Base-by-base conservation (phyloP, 2,797 vertebrate species). In the Capromys pilorides region DNA sequence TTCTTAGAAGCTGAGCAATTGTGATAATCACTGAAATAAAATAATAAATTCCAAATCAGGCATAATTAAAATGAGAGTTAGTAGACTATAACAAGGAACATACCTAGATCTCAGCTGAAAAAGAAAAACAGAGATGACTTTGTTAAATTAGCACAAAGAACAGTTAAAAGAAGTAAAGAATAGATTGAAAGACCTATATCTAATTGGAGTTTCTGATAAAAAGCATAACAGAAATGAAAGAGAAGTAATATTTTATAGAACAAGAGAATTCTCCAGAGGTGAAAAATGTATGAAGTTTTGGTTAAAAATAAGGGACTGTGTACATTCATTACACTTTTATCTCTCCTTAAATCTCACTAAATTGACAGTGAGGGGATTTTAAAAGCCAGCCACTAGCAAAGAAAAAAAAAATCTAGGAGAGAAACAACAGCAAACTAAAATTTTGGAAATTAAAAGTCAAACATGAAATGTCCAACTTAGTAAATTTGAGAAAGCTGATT, bases 11-110 rank as follows among this genome's bases (percentile, higher is more conserved):
- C 16, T 86, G 8, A 90, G 33, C 10, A 90, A 71, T 33, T 51
- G 51, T 51, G 54, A 28, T 16, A 39, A 31, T 75, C 31, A 59
- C 3, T 95, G 49, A 86, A 95, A 77, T 82, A 80, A 93, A 87
- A 87, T 67, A 90, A 28, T 45, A 41, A 88, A 73, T 64, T 61
- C 69, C 49, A 24, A 80, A 39, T 86, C 81, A 80, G 66, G 57
- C 28, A 69, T 64, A 89, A n/a, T 14, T 86, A 36, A 90, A 93
- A 86, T 81, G 33, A 86, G 66, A 95, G 73, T 81, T 51, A 89
- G 33, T 36, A 57, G 81, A 57, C 2, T 57, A 49, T 86, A 85
- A 49, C 28, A 86, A 90, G 12, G n/a, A 89, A 80, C 80, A 64
- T 31, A 86, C 0, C 33, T 33, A 57, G 33, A 66, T 28, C 21